Percentiles rank a stretch among this genome's conserved stretches.
Evolutionary conservation across 2,797 vertebrate genomes (phyloP).

Genomic region (Fistularia tabacaria): DNA sequence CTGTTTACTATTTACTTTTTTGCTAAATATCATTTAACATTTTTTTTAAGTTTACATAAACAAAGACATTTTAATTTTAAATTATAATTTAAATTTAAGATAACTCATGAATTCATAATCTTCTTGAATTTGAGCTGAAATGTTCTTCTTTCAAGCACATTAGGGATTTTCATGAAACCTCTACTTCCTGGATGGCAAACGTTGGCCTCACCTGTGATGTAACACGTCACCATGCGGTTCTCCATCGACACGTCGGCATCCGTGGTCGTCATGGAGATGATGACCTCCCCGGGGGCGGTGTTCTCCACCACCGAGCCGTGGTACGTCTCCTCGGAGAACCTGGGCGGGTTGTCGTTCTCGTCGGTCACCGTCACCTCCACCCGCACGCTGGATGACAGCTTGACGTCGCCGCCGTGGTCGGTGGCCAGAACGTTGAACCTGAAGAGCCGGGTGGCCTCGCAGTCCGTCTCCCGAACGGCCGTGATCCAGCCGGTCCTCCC

Average conservation of each 20-base stretch:
- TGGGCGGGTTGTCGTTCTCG: constrained; percentile 94
- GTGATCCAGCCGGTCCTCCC: constrained; percentile 92
- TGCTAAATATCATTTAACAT: too few species aligned
- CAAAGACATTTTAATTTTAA: too few species aligned
- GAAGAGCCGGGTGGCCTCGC: constrained; percentile 80
- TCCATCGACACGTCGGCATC: constrained; percentile 87
- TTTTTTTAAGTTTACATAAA: too few species aligned
- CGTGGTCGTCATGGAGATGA: constrained; percentile 81
- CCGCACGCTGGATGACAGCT: constrained; percentile 87
- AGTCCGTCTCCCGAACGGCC: constrained; percentile 81
- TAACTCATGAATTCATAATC: too few species aligned
- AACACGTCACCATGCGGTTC: constrained; percentile 89
- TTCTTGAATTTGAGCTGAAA: too few species aligned
- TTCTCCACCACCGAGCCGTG: constrained; percentile 87
- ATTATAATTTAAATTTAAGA: too few species aligned
- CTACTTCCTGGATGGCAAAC: too few species aligned
- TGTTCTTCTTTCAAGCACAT: too few species aligned
- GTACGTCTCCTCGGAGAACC: constrained; percentile 84
- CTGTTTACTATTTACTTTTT: too few species aligned
- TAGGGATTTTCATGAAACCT: too few species aligned
- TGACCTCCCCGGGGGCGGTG: constrained; percentile 77
- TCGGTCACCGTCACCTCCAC: constrained; percentile 91
- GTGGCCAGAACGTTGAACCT: constrained; percentile 86
- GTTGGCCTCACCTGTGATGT: constrained; percentile 87
- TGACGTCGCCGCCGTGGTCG: constrained; percentile 84